These are phyloP conservation scores for Pheucticus melanocephalus DNA, from an alignment of 2,113 vertebrate genomes.

Conservation along the genomic window DNA sequence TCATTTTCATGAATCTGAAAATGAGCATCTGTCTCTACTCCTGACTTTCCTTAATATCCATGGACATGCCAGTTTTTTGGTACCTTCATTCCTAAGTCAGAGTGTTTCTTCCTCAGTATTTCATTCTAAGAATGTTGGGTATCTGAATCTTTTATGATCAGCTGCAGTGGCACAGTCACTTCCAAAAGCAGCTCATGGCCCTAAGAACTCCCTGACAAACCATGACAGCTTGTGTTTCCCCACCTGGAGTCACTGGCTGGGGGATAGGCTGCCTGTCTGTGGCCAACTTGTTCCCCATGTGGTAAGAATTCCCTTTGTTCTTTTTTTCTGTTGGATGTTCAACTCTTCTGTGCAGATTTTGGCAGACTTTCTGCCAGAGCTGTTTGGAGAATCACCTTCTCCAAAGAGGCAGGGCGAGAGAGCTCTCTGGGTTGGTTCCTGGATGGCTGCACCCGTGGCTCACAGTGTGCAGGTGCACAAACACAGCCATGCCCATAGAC, in stretches of 20 bases:
- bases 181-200: background rate
- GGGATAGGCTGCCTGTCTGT: background rate
- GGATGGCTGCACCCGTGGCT: background rate
- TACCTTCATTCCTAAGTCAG: background rate
- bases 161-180: background rate
- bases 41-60: background rate
- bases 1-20: background rate
- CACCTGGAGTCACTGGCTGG: background rate
- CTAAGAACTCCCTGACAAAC: background rate
- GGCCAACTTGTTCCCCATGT: background rate
- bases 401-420: background rate
- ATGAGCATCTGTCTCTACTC: background rate
- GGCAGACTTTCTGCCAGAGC: background rate
- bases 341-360: background rate
- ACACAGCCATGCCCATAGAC: fast-evolving
- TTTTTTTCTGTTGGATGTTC: background rate
- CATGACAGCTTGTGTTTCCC: background rate
- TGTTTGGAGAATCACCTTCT: background rate
- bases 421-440: background rate
- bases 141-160: background rate
- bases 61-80: background rate
- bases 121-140: background rate
- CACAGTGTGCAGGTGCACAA: background rate
- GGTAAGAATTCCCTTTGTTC: background rate
- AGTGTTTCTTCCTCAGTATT: background rate